Evolutionary conservation across 2,888 invertebrate species (phyloP), one percentile per base, ranked within the genome.

Genomic region (Euclidia mi): DNA sequence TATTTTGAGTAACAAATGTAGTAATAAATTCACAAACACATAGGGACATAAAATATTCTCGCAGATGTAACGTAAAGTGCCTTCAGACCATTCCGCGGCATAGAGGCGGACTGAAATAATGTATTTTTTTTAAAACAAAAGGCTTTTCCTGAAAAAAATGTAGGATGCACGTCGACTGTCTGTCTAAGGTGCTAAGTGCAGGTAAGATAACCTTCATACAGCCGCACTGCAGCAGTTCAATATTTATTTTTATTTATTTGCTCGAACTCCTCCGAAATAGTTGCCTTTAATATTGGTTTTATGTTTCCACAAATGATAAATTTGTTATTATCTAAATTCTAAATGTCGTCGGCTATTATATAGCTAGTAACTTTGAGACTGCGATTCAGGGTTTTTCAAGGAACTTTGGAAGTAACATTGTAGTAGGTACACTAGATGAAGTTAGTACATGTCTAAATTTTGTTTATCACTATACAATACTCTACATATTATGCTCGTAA

Each of bases 171-270:
- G 71, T 63, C 57, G 51, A 55, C 68, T 53, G 40, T 71, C 67
- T 53, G 43, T 71, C 71, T 65, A 63, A n/a, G 65, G 72, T 65
- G 68, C 56, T 72, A 72, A 72, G 76, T 76, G 72, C 72, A 76
- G 53, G 31, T 71, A 41, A 72, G 56, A 48, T 55, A 9, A 1
- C 29, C 20, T 43, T 48, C 72, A 72, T 50, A 76, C 49, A 38
- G 37, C 11, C 2, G 17, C 10, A 35, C 40, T 43, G 53, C 55
- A 41, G 10, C 17, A 10, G 9, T 46, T 1, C 10, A 17, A 9
- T 32, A 29, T 14, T 6, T 6, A 37, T 41, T 34, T n/a, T 29
- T 1, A 35, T 43, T 7, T 15, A 37, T 29, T 31, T 12, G 18
- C 35, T 10, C 2, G 0, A 1, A 1, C 29, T n/a, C 10, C n/a